Evolutionary conservation across 2,113 vertebrate species (phyloP), one percentile per base, ranked within the genome.

Genomic region (Chaenocephalus aceratus): DNA sequence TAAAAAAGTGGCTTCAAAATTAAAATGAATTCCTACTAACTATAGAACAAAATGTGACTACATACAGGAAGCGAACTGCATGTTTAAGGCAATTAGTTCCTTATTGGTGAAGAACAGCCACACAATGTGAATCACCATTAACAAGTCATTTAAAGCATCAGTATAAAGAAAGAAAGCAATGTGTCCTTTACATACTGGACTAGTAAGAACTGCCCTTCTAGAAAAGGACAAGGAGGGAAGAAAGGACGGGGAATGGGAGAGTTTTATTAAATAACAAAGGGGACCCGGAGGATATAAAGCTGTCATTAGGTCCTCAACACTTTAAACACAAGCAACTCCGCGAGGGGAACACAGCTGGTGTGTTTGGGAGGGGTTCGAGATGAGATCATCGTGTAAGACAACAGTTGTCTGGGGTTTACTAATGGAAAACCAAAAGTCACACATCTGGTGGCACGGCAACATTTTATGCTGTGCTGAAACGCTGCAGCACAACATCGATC

Each of bases 331-430:
- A 41, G 34, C n/a, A 12, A 16, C 48, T 63, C 21, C 60, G 44
- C 2, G 14, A 54, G 57, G 58, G 14, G 1, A 8, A 64, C 79
- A 82, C 86, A 84, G 83, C 80, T 84, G 88, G 18, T 78, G 10
- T 51, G 52, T 45, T 59, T 6, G 8, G n/a, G 41, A 60, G 75
- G 10, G 7, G 36, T 7, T 41, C 7, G 6, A 14, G 21, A 72
- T 44, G 16, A 60, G 61, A n/a, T 58, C 52, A 64, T 52, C 63
- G 8, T 3, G 10, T 34, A 15, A 12, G 26, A 57, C 51, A 48
- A 73, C 45, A 26, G 36, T 15, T 13, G 34, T 72, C 44, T 13
- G 75, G 10, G 11, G 7, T 84, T 86, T 52, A 59, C 64, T 71
- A 23, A 73, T 36, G 30, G 15, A 49, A 59, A 26, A 46, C 51